phyloP scores from a whole-genome alignment of 2,797 vertebrate species.

The Leucoraja ocellata region DNA sequence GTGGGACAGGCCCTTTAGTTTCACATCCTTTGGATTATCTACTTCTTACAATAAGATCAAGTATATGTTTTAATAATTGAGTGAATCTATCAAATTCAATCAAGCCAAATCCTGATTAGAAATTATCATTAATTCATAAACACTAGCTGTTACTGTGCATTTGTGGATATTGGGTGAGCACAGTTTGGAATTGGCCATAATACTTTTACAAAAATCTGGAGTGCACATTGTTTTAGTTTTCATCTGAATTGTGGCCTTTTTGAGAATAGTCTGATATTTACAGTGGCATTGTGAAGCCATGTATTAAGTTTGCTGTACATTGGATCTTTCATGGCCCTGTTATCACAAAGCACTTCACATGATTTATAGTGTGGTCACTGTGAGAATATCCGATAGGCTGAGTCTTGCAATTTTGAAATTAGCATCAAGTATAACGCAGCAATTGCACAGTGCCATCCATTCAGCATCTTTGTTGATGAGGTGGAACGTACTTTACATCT shows the following conservation, averaged over 20 bases:
- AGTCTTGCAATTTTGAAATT: not conserved
- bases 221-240: not conserved
- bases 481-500: slow-evolving; percentile 33
- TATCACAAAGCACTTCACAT: no score
- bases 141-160: not conserved
- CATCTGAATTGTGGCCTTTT: not conserved
- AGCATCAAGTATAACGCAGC: not conserved
- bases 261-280: not conserved
- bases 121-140: not conserved
- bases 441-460: not conserved
- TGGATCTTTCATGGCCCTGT: no score
- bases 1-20: not conserved
- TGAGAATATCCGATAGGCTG: no score
- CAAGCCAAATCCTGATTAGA: not conserved
- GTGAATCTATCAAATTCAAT: not conserved
- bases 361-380: no score
- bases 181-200: not conserved
- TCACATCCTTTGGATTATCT: not conserved
- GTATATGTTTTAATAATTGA: not conserved
- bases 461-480: not conserved
- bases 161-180: not conserved
- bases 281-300: slow-evolving; percentile 3
- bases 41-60: not conserved
- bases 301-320: no score
- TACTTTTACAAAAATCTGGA: not conserved